These are phyloP conservation scores for Dermochelys coriacea DNA, from an alignment of 2,797 vertebrate genomes.

Conservation along the genomic window DNA sequence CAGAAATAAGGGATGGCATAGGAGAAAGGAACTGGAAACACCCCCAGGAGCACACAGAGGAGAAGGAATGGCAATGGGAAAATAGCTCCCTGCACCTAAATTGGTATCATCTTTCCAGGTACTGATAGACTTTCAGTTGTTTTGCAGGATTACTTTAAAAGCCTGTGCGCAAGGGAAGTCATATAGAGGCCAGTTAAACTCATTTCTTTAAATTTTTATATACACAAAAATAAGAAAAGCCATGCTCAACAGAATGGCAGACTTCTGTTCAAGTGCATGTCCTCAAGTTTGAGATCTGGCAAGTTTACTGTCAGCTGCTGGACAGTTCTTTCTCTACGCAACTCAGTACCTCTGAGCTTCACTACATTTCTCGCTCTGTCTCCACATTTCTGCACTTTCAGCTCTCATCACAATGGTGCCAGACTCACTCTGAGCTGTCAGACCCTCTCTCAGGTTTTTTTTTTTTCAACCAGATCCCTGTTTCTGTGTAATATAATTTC, in stretches of 20 bases:
- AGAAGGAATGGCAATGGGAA: neutral
- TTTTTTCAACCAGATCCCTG: rapidly evolving
- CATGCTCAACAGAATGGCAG: neutral
- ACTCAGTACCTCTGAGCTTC: rapidly evolving
- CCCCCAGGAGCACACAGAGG: neutral
- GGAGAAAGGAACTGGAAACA: neutral
- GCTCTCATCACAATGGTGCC: neutral
- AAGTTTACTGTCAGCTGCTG: neutral
- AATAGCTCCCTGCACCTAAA: neutral
- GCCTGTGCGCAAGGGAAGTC: neutral
- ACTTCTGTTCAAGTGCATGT: neutral
- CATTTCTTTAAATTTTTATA: neutral
- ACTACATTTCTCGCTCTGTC: neutral
- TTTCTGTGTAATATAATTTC: neutral
- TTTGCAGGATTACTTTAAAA: neutral
- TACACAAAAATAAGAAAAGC: too few species aligned
- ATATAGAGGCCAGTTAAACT: neutral
- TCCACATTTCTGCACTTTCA: neutral
- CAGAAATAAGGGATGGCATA: neutral
- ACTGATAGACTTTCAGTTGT: neutral
- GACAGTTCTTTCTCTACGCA: neutral
- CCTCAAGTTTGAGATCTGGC: neutral
- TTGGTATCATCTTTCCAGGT: neutral
- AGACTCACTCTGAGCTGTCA: neutral
- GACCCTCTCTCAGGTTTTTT: rapidly evolving